These are phyloP conservation scores for Pseudoips prasinana DNA, from an alignment of 2,888 invertebrate genomes.

Conservation along the genomic window DNA sequence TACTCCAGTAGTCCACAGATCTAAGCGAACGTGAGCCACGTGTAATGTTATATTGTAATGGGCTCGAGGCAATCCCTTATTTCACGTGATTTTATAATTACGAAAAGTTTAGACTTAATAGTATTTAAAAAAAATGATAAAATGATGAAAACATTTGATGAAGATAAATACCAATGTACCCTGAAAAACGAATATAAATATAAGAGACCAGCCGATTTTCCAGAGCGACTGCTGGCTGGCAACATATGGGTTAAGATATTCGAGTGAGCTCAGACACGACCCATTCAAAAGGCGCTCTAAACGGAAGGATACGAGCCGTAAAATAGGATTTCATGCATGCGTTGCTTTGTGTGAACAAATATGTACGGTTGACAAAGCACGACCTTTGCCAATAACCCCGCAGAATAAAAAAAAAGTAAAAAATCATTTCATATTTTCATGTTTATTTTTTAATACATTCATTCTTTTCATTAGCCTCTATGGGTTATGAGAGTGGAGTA, in stretches of 20 bases:
- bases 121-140: too few species aligned
- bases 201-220: conserved; percentile 40
- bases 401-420: conserved; percentile 53
- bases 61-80: too few species aligned
- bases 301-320: conserved; percentile 76
- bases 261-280: conserved; percentile 62
- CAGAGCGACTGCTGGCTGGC: conserved; percentile 40
- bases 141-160: too few species aligned
- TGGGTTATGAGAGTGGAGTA: conserved; percentile 4
- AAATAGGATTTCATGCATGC: conserved; percentile 81
- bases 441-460: conserved; percentile 20
- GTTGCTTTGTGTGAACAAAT: conserved; percentile 77
- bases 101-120: too few species aligned
- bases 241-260: conserved; percentile 63
- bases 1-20: too few species aligned
- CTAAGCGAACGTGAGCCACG: too few species aligned
- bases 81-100: too few species aligned
- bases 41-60: too few species aligned
- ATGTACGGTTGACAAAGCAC: conserved; percentile 74
- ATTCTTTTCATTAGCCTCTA: conserved; percentile 14
- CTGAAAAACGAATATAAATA: conserved; percentile 23
- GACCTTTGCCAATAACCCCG: conserved; percentile 70
- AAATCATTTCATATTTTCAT: conserved; percentile 48
- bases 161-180: too few species aligned
- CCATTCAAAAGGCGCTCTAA: conserved; percentile 77